phyloP scores from a whole-genome alignment of 1,140 invertebrate genomes.

The Drosophila leontia region DNA sequence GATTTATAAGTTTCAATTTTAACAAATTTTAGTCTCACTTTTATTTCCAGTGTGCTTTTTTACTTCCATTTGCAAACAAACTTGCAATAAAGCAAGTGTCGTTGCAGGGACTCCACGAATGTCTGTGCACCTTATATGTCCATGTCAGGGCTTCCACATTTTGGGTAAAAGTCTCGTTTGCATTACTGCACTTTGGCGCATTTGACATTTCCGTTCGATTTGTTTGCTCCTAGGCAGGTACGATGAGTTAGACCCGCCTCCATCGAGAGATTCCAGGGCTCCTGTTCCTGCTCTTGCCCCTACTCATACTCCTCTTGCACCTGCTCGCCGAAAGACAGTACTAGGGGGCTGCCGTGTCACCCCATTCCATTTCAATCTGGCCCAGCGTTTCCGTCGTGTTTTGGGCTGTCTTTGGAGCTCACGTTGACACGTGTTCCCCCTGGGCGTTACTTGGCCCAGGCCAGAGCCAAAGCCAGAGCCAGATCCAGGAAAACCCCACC shows the following conservation, averaged over 20 bases:
- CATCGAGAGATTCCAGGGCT: neutral
- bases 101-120: slow-evolving; percentile 17
- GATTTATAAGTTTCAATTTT: neutral
- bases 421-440: slow-evolving; percentile 71
- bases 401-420: slow-evolving; percentile 44
- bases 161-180: slow-evolving; percentile 69
- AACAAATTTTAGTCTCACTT: too few relatives aligned
- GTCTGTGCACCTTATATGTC: slow-evolving; percentile 26
- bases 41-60: slow-evolving; percentile 1
- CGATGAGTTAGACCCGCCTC: slow-evolving; percentile 23
- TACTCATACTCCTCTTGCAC: neutral
- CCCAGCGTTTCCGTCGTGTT: slow-evolving; percentile 58
- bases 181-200: slow-evolving; percentile 78
- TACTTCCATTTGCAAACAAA: slow-evolving; percentile 13
- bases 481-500: neutral
- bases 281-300: neutral
- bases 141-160: slow-evolving; percentile 29
- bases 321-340: slow-evolving; percentile 26
- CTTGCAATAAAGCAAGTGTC: slow-evolving; percentile 37
- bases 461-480: neutral
- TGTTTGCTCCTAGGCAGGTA: slow-evolving; percentile 60
- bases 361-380: slow-evolving; percentile 67
- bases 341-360: slow-evolving; percentile 53
- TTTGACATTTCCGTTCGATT: slow-evolving; percentile 84
- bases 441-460: slow-evolving; percentile 44